Base-by-base conservation (phyloP, 1,140 invertebrate genomes). In the Dysdera silvatica region DNA sequence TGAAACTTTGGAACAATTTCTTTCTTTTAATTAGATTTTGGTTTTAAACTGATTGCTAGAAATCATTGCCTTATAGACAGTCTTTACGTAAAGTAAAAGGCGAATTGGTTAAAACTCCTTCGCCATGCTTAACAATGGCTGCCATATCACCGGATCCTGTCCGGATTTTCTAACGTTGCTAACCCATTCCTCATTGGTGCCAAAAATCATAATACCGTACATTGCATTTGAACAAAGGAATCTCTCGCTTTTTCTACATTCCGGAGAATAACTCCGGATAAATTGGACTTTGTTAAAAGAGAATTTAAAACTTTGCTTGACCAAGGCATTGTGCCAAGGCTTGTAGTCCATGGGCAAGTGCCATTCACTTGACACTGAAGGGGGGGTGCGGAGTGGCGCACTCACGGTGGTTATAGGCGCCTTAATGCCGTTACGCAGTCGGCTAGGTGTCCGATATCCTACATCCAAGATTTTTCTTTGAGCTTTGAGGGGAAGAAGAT, bases 291-390 rank as follows among this genome's bases (percentile, higher is more conserved):
- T 6, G 63, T 43, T 14, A 65, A 53, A 26, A 7, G 20, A 29
- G 54, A 52, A n/a, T 66, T 68, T 53, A 31, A 68, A 31, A 37
- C 53, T 29, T 14, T 67, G 26, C n/a, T 63, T 4, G 37, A 0
- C 3, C 56, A 55, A 16, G 67, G 53, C 1, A 56, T 68, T 16
- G 57, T 70, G 2, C 52, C 61, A 4, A 67, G 35, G n/a, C 67
- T 4, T 52, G 47, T 4, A 70, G 59, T 33, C 33, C 41, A 8
- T 71, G 56, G 56, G 41, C 64, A 7, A 71, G 67, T 5, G 62
- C 60, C 4, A 33, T 71, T 4, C 68, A 70, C 62, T 54, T 72
- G 26, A 68, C 71, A 10, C 70, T 60, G 0, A 69, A 72, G 35
- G 29, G 14, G 18, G 47, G 23, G 12, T 54, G 20, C 18, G 61